Conservation (phyloP, 2,113 vertebrate genomes). For the Pseudorectes ferrugineus region DNA sequence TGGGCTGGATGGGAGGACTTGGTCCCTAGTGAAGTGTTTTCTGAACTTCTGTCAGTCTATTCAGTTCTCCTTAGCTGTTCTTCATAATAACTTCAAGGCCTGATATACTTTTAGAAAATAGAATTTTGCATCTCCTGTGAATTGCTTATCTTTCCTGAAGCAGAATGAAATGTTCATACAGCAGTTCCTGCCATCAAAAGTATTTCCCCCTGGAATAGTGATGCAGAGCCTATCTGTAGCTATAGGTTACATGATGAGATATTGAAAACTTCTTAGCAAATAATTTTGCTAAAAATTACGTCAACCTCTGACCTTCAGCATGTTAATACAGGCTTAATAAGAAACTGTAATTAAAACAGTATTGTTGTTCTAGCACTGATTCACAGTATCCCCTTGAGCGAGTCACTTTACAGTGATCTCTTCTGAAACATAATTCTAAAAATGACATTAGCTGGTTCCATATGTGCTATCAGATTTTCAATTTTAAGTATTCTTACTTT, state of each 20-base stretch:
- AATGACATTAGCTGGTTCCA: background rate
- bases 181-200: constrained; percentile 29
- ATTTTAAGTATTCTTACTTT: background rate
- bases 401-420: background rate
- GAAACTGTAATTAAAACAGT: background rate
- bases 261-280: constrained; percentile 20
- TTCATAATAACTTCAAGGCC: constrained; percentile 32
- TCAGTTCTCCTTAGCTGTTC: constrained; percentile 21
- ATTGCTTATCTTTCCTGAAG: constrained; percentile 54
- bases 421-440: background rate
- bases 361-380: background rate
- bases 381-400: background rate
- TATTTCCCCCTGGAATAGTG: constrained; percentile 37
- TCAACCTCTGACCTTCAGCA: background rate
- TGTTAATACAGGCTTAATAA: background rate
- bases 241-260: background rate
- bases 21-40: constrained; percentile 12
- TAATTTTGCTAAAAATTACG: constrained; percentile 27
- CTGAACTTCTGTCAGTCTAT: constrained; percentile 38
- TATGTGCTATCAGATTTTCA: background rate
- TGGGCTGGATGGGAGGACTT: constrained; percentile 5
- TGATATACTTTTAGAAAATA: constrained; percentile 47
- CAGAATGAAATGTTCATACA: constrained; percentile 30
- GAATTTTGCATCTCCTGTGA: constrained; percentile 29
- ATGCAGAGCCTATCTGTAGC: background rate